phyloP scores from a whole-genome alignment of 2,797 vertebrate genomes.

The Centropyge bicolor region DNA sequence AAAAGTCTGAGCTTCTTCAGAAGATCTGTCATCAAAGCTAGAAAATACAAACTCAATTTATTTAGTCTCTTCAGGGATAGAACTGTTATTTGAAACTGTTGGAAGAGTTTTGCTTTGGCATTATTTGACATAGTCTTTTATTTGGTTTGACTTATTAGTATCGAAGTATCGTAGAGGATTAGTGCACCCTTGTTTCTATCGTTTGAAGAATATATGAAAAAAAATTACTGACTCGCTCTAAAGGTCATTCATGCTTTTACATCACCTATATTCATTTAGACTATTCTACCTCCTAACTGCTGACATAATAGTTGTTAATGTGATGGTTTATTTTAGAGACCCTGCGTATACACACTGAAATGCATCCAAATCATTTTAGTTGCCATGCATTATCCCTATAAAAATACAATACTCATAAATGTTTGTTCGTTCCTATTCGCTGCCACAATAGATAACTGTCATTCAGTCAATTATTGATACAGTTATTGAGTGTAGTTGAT shows the following conservation, averaged over 20 bases:
- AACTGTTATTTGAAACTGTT: constrained; percentile 3
- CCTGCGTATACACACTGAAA: neutral
- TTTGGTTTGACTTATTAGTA: constrained; percentile 4
- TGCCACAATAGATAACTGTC: neutral
- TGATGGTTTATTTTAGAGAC: constrained; percentile 4
- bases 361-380: neutral
- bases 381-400: constrained; percentile 7
- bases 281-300: neutral
- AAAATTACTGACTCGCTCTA: constrained; percentile 9
- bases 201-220: neutral
- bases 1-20: constrained; percentile 15
- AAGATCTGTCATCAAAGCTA: constrained; percentile 32
- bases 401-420: neutral
- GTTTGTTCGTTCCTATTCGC: constrained; percentile 1
- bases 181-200: constrained; percentile 5
- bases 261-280: constrained; percentile 12
- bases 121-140: constrained; percentile 6
- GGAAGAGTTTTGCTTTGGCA: constrained; percentile 15
- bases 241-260: constrained; percentile 24
- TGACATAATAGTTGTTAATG: constrained; percentile 2
- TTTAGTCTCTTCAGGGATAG: constrained; percentile 1
- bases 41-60: constrained; percentile 21
- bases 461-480: neutral
- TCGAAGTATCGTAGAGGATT: neutral
- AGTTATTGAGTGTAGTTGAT: neutral